A percentile compares a stretch with the other conserved stretches of the same genome.
These are phyloP conservation scores for Phortica okadai DNA, from an alignment of 2,888 invertebrate genomes.

Conservation along the genomic window DNA sequence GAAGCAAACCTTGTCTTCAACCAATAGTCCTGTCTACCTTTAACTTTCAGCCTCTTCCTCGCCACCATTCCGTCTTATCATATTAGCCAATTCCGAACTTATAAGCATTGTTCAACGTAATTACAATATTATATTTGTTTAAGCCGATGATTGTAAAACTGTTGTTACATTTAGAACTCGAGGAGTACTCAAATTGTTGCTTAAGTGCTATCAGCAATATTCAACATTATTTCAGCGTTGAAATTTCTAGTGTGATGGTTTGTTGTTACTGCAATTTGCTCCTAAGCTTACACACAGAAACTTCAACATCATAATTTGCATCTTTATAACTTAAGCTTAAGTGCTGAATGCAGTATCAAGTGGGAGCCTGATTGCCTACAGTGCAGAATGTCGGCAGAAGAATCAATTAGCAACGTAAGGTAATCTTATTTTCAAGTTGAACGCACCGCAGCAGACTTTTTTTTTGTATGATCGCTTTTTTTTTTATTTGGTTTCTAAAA, in stretches of 20 bases:
- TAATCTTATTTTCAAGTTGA: conserved; percentile 9
- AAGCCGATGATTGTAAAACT: no score
- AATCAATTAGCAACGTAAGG: background rate
- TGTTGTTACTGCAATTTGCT: background rate
- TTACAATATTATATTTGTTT: no score
- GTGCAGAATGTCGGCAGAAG: background rate
- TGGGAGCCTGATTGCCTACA: no score
- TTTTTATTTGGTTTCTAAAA: conserved; percentile 38
- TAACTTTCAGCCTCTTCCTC: no score
- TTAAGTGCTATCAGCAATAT: background rate
- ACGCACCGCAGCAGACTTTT: background rate
- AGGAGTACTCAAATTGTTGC: background rate
- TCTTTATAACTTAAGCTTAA: background rate
- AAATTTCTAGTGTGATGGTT: conserved; percentile 8
- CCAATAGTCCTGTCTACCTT: no score
- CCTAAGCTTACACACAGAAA: background rate
- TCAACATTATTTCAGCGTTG: background rate
- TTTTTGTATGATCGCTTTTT: background rate
- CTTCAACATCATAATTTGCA: conserved; percentile 14
- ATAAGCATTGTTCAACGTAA: no score
- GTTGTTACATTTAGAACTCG: background rate
- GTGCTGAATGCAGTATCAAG: no score
- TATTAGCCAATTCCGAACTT: no score
- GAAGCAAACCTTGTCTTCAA: no score
- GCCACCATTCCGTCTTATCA: no score